Conservation (phyloP, 2,113 vertebrate genomes). For the Crotalus helleri region DNA sequence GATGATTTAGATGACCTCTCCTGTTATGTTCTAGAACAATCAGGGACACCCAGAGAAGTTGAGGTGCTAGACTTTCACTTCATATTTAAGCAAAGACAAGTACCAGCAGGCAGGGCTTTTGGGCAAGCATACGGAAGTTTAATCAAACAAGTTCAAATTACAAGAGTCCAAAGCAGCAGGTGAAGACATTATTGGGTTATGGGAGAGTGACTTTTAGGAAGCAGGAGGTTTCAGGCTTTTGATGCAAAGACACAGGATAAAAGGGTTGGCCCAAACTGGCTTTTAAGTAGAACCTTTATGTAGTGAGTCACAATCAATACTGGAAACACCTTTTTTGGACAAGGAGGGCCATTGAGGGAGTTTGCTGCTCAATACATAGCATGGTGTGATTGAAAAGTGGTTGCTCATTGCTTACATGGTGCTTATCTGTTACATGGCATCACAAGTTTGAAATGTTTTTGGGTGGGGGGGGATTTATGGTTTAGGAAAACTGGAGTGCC, state of each 20-base stretch:
- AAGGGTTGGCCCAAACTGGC: not conserved
- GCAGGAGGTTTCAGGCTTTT: not conserved
- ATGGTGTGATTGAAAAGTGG: fast-evolving
- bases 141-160: not conserved
- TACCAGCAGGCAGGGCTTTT: not conserved
- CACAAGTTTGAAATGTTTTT: fast-evolving
- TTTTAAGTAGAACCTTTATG: not conserved
- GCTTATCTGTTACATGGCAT: not conserved
- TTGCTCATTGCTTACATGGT: not conserved
- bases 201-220: not conserved
- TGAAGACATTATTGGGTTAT: not conserved
- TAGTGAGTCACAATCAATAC: not conserved
- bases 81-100: not conserved
- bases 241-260: not conserved
- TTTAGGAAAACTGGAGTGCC: conserved; percentile 98
- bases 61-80: not conserved
- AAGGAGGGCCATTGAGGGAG: not conserved
- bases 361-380: not conserved
- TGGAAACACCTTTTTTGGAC: not conserved
- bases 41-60: not conserved
- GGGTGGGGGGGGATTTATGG: conserved; percentile 33
- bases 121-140: not conserved
- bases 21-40: not conserved
- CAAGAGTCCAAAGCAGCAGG: not conserved
- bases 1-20: not conserved